phyloP scores from a whole-genome alignment of 2,797 vertebrate species.

The Lacerta viridis region DNA sequence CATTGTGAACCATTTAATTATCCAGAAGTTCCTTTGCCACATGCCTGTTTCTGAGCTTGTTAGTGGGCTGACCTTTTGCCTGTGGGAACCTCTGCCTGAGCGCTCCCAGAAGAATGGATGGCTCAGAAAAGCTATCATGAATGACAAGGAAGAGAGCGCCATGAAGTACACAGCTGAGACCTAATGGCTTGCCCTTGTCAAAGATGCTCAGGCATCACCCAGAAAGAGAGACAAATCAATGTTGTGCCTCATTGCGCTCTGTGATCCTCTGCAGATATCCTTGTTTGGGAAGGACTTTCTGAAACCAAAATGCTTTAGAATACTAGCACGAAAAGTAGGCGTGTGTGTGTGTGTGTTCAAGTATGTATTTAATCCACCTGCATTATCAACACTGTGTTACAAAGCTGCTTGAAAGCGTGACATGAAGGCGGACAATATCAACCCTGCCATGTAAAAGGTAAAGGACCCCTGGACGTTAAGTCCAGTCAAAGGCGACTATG shows the following conservation, averaged over 20 bases:
- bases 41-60: slow-evolving; percentile 67
- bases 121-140: slow-evolving; percentile 71
- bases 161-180: slow-evolving; percentile 72
- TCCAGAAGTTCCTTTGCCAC: slow-evolving; percentile 60
- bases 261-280: not conserved
- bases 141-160: slow-evolving; percentile 74
- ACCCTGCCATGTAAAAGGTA: too few relatives aligned
- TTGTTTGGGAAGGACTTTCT: not conserved
- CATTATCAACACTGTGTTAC: too few relatives aligned
- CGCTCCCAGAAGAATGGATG: slow-evolving; percentile 58
- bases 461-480: too few relatives aligned
- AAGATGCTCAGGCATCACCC: slow-evolving; percentile 60
- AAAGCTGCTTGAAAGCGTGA: too few relatives aligned
- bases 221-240: slow-evolving; percentile 72
- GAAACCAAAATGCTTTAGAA: not conserved
- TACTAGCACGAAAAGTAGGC: too few relatives aligned
- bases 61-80: slow-evolving; percentile 74
- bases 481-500: too few relatives aligned
- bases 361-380: too few relatives aligned
- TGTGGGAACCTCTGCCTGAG: slow-evolving; percentile 56
- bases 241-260: slow-evolving; percentile 55
- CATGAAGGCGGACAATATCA: too few relatives aligned
- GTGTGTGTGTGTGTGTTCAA: too few relatives aligned
- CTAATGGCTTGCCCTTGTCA: slow-evolving; percentile 68
- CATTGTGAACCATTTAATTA: slow-evolving; percentile 71